Base-by-base conservation (phyloP, 2,888 invertebrate genomes). In the Geotrupes spiniger region DNA sequence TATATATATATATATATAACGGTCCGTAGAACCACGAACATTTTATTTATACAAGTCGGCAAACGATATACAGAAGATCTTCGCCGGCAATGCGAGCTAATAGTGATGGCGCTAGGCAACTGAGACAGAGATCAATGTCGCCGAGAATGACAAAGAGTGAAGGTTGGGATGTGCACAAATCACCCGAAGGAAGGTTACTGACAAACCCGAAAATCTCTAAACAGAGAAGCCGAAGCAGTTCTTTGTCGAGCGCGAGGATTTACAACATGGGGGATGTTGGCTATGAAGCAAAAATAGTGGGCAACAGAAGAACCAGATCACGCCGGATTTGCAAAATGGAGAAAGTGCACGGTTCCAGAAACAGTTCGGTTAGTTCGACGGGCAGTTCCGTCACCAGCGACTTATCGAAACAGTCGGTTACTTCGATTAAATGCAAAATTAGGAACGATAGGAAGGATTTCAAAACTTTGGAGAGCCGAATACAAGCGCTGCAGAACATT, bases 401-500 rank as follows among this genome's bases (percentile, higher is more conserved):
- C 17, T 15, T 25, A 11, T 43, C 43, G 37, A 43, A 43, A 21
- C 26, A 15, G 21, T 40, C 43, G 2, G 39, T 42, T 3, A 17
- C 12, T 25, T 42, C 25, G 27, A 36, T 54, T 16, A 46, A 45
- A 26, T 41, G 46, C 37, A 48, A 45, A 31, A 10, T 57, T 26
- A 49, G 42, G 46, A 52, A 42, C 8, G 60, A 58, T 64, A 69
- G 69, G 47, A 53, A 69, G 15, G 72, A 74, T 45, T 72, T 71
- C 50, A 64, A 63, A 21, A 66, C 67, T 49, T 61, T 75, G 51
- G 74, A 75, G 58, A 67, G 68, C 26, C 65, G 74, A 62, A 74
- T 75, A 49, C 64, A 67, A 28, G 60, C 66, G 2, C 58, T 75
- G 10, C 73, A 74, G 49, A 71, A 69, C 52, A 66, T 74, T 64